These are phyloP conservation scores for Euwallacea fornicatus DNA, from an alignment of 1,140 invertebrate species.

Conservation along the genomic window DNA sequence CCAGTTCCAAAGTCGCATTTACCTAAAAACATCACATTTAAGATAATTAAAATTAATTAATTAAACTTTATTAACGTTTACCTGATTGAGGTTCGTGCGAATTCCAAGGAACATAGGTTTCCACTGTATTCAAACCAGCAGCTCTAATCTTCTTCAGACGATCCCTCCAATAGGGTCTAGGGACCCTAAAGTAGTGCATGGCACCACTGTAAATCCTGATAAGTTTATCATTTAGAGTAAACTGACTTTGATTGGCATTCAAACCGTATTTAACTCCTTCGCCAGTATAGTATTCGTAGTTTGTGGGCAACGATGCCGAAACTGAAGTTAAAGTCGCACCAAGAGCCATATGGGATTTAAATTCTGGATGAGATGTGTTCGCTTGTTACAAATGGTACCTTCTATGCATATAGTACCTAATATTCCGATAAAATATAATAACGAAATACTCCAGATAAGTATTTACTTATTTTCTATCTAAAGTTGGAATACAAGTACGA, in stretches of 20 bases:
- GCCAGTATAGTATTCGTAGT: slow-evolving; percentile 47
- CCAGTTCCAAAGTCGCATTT: slow-evolving; percentile 71
- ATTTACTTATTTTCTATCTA: no score
- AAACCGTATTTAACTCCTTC: slow-evolving; percentile 44
- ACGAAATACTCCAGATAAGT: no score
- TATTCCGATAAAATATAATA: no score
- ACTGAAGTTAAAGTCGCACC: no score
- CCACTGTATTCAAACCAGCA: slow-evolving; percentile 62
- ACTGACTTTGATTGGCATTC: slow-evolving; percentile 40
- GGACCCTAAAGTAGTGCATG: slow-evolving; percentile 89
- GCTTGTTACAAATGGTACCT: no score
- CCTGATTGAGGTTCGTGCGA: slow-evolving; percentile 72
- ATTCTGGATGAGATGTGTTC: no score
- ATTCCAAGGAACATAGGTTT: slow-evolving; percentile 95
- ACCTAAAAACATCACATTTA: slow-evolving; percentile 46
- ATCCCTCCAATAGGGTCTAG: slow-evolving; percentile 56
- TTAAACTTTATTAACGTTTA: neutral
- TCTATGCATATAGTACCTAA: no score
- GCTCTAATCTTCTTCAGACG: slow-evolving; percentile 63
- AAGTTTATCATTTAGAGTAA: slow-evolving; percentile 47
- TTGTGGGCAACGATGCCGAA: slow-evolving; percentile 33
- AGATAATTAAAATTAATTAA: neutral
- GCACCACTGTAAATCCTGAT: slow-evolving; percentile 64
- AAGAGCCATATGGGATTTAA: no score
- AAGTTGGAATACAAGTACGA: no score